Evolutionary conservation across 2,113 vertebrate genomes (phyloP), one percentile per base, ranked within the genome.

Genomic region (Anguilla japonica): DNA sequence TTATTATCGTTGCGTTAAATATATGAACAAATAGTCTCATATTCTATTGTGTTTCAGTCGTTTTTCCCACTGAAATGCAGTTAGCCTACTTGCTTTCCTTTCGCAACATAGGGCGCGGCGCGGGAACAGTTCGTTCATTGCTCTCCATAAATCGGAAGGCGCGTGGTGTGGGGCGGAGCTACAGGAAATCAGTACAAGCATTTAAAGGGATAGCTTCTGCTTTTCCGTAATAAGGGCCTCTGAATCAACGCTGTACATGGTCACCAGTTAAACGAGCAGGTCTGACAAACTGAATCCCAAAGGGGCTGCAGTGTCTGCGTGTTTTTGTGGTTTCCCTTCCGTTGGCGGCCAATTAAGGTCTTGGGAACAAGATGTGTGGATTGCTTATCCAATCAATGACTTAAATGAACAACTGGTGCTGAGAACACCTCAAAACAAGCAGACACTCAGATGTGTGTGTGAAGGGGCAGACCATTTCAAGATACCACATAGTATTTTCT

Each of bases 121-220:
- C 75, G 84, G 41, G 71, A 34, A 67, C 67, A 53, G n/a, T 14
- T 22, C 18, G 46, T 56, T 57, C n/a, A 57, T 53, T 56, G 56
- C 57, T 26, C 41, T 40, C 57, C 50, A 53, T 53, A 85, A 81
- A 41, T 67, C 40, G 50, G 60, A 81, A 82, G 43, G 79, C 57
- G 60, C 85, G 80, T 86, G 80, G 79, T 82, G 80, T 53, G 22
- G 57, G 80, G 80, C 80, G 85, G 80, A 82, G 79, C 80, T 79
- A 39, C 41, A 15, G 22, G 26, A n/a, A 46, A 43, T 53, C 56
- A 34, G 16, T 5, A 53, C 85, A 6, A 41, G 56, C 26, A 50
- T 50, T 82, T 86, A 82, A 86, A 82, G 85, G 43, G 43, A 46
- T 46, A 71, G n/a, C 22, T 15, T 8, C 29, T 71, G 53, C 53